Evolutionary conservation across 2,888 invertebrate species (phyloP).

Genomic region (Neoaliturus tenellus): DNA sequence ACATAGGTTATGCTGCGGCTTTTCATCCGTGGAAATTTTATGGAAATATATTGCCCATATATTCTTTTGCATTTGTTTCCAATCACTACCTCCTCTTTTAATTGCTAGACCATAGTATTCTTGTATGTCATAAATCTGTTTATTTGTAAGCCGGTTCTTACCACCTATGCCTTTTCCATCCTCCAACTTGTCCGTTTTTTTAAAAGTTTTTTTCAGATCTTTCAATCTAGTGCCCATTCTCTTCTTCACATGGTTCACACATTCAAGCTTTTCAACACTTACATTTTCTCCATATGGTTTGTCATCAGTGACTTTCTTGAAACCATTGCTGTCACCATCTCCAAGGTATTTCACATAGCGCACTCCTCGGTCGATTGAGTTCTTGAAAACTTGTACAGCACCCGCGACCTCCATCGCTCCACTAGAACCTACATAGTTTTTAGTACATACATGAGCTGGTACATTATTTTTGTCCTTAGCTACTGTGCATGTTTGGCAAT

Average conservation of each 20-base stretch:
- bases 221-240: slow-evolving; percentile 30
- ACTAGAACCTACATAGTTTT: slow-evolving; percentile 23
- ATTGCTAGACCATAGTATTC: no score
- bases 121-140: neutral
- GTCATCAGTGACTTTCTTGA: neutral
- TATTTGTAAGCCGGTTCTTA: neutral
- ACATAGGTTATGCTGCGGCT: neutral
- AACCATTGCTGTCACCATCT: slow-evolving; percentile 19
- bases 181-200: neutral
- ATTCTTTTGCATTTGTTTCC: neutral
- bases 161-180: neutral
- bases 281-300: slow-evolving; percentile 19
- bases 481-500: slow-evolving; percentile 46
- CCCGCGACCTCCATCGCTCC: slow-evolving; percentile 26
- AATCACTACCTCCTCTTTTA: neutral
- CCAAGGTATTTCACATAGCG: slow-evolving; percentile 31
- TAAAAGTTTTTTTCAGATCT: neutral
- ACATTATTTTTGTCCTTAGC: slow-evolving; percentile 69
- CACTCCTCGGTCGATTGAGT: neutral
- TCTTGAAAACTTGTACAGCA: slow-evolving; percentile 16
- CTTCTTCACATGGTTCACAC: slow-evolving; percentile 37
- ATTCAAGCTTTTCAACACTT: slow-evolving; percentile 29
- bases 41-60: neutral
- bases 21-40: neutral
- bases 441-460: slow-evolving; percentile 1